Conservation (phyloP, 2,888 invertebrate species). For the Nymphalis urticae region DNA sequence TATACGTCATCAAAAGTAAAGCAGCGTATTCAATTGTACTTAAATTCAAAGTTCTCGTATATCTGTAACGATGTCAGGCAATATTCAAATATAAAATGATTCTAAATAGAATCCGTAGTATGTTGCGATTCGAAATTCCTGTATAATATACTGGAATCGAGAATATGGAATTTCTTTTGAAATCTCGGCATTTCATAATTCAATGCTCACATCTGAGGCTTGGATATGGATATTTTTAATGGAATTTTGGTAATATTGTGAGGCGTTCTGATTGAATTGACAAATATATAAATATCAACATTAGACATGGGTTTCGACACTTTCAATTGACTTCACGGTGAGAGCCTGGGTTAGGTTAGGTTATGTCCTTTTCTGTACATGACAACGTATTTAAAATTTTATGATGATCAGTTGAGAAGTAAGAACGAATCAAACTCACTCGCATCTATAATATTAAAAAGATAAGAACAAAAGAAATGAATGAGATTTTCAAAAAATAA, state of each 20-base stretch:
- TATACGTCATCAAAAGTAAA: too few relatives aligned
- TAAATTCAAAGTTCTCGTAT: neutral
- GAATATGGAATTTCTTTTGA: neutral
- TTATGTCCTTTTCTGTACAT: too few relatives aligned
- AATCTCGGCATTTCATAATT: neutral
- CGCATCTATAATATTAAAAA: too few relatives aligned
- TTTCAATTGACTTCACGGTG: too few relatives aligned
- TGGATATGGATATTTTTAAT: neutral
- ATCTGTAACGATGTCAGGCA: slow-evolving; percentile 12
- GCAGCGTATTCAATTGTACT: neutral
- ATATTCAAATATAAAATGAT: slow-evolving; percentile 15
- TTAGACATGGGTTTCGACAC: too few relatives aligned
- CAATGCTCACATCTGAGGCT: neutral
- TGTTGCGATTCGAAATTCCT: neutral
- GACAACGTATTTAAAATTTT: too few relatives aligned
- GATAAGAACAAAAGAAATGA: too few relatives aligned
- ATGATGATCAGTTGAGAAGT: too few relatives aligned
- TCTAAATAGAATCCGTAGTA: slow-evolving; percentile 9
- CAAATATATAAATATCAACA: neutral
- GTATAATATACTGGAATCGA: neutral
- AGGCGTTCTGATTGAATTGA: neutral
- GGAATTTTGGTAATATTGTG: neutral
- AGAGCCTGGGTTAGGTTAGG: too few relatives aligned
- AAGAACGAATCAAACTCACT: too few relatives aligned
- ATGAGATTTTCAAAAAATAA: too few relatives aligned